Base-by-base conservation (phyloP, 2,888 invertebrate species). In the Brenthis hecate region DNA sequence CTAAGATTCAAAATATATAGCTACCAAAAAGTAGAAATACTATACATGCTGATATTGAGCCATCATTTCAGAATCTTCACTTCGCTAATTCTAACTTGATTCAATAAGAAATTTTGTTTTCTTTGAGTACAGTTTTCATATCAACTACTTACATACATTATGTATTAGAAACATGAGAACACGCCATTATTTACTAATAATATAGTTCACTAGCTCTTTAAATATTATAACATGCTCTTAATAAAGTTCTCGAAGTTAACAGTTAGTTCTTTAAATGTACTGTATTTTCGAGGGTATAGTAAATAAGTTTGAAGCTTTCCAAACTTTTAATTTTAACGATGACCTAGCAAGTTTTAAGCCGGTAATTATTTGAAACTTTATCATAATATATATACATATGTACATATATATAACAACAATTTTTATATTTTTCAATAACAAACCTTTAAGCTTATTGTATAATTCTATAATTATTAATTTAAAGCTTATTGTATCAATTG, bases 251-350 rank as follows among this genome's bases (percentile, higher is more conserved):
- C 53, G 16, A 53, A 43, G 47, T 53, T 62, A 66, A 56, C 53
- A 54, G 48, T 51, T 48, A 67, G 50, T 54, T 36, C 28, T 57
- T 57, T 36, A 56, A 56, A 68, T 53, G 16, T 62, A 56, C 67
- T 68, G 63, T 63, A 63, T 43, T 47, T 56, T 68, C 47, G 47
- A 68, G 63, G 51, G 67, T 63, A 68, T 53, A 48, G 67, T 68
- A 68, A 68, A 68, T 61, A 67, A 56, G 36, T 62, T 67, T 61
- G 32, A 63, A 16, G 28, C 43, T 67, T 28, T 54, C 32, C n/a
- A 19, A 63, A 63, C 13, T 43, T 43, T 43, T 50, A 51, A 43
- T 36, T 43, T 19, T 36, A 19, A 62, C 62, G 16, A 36, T 62
- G 62, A 62, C 53, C 36, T 19, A 48, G 28, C 58, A 48, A 60